These are phyloP conservation scores for Trachymyrmex cornetzi DNA, from an alignment of 1,140 invertebrate species.

Conservation along the genomic window DNA sequence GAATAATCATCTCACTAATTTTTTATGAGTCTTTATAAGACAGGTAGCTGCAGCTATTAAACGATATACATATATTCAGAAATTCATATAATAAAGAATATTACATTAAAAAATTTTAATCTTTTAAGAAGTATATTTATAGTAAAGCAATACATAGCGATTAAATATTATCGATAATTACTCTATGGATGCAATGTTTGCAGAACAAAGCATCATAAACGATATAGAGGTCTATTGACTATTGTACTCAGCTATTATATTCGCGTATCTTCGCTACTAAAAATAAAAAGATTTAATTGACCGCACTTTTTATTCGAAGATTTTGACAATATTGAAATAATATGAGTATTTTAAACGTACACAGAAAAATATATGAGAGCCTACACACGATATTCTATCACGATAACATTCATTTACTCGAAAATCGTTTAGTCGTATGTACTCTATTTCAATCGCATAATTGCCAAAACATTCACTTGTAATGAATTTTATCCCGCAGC, in stretches of 20 bases:
- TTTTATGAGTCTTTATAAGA: slow-evolving; percentile 21
- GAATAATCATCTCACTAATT: slow-evolving; percentile 50
- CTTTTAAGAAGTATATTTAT: neutral
- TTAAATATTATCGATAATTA: neutral
- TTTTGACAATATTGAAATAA: slow-evolving; percentile 42
- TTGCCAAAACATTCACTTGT: slow-evolving; percentile 53
- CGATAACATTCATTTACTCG: slow-evolving; percentile 51
- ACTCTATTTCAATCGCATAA: slow-evolving; percentile 48
- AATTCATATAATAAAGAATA: neutral
- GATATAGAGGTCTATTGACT: slow-evolving; percentile 7
- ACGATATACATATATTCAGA: neutral
- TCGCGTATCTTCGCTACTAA: slow-evolving; percentile 20
- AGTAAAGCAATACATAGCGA: neutral
- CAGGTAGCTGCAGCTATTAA: slow-evolving; percentile 1
- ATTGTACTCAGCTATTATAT: slow-evolving; percentile 12
- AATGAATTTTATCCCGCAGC: slow-evolving; percentile 41
- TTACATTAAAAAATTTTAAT: slow-evolving; percentile 1
- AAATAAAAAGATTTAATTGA: slow-evolving; percentile 35
- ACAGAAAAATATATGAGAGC: slow-evolving; percentile 5
- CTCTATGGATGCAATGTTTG: neutral
- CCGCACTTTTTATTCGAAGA: slow-evolving; percentile 30
- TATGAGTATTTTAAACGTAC: slow-evolving; percentile 34
- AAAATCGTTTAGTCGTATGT: slow-evolving; percentile 31
- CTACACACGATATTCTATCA: slow-evolving; percentile 1
- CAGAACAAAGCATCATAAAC: neutral